Evolutionary conservation across 2,888 invertebrate species (phyloP).

Genomic region (Patella pellucida): DNA sequence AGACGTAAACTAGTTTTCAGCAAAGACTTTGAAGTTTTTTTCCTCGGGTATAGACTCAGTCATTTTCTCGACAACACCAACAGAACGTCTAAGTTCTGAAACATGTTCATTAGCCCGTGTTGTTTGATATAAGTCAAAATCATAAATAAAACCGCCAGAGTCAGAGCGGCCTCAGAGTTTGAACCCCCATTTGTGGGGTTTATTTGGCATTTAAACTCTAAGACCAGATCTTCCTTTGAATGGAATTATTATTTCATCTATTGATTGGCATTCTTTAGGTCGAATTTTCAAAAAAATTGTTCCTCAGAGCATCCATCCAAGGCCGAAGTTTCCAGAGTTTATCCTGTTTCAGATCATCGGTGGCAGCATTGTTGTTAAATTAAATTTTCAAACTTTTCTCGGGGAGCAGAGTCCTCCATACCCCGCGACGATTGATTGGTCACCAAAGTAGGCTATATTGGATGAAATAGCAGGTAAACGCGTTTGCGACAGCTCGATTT

Average conservation of each 20-base stretch:
- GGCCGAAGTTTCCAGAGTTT: slow-evolving; percentile 34
- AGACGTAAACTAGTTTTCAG: slow-evolving; percentile 32
- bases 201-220: slow-evolving; percentile 27
- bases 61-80: slow-evolving; percentile 28
- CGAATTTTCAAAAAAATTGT: slow-evolving; percentile 28
- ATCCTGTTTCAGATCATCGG: slow-evolving; percentile 21
- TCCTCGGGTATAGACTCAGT: slow-evolving; percentile 17
- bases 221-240: slow-evolving; percentile 45
- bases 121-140: slow-evolving; percentile 29
- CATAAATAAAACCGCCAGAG: slow-evolving; percentile 21
- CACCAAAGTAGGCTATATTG: too few species aligned
- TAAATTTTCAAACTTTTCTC: too few species aligned
- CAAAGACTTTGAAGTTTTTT: slow-evolving; percentile 32
- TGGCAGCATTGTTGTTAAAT: slow-evolving; percentile 23
- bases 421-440: too few species aligned
- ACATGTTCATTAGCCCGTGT: not conserved
- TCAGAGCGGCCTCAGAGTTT: slow-evolving; percentile 24
- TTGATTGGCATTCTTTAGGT: slow-evolving; percentile 49
- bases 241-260: slow-evolving; percentile 60
- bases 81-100: not conserved
- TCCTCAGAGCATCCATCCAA: slow-evolving; percentile 26
- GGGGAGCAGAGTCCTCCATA: too few species aligned
- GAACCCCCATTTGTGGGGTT: slow-evolving; percentile 30
- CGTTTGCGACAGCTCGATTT: too few species aligned
- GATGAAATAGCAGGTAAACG: too few species aligned